These are phyloP conservation scores for Caprella mutica DNA, from an alignment of 2,888 invertebrate species.

Conservation along the genomic window DNA sequence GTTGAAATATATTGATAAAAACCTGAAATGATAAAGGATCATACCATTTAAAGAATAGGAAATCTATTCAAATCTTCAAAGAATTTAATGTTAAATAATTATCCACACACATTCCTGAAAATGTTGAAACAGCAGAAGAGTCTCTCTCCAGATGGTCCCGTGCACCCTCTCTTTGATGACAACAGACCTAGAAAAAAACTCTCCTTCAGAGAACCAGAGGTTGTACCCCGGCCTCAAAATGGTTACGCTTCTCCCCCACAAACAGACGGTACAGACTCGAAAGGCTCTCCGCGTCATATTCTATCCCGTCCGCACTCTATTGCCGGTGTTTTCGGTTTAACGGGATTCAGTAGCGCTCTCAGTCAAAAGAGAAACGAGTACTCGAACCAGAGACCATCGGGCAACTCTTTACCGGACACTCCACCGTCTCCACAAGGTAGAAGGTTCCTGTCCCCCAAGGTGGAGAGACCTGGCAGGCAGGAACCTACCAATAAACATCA, in stretches of 20 bases:
- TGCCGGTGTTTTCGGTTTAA: slow-evolving; percentile 30
- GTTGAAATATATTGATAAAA: too few relatives aligned
- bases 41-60: too few relatives aligned
- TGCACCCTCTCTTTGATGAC: slow-evolving; percentile 37
- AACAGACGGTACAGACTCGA: not conserved
- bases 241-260: slow-evolving; percentile 1
- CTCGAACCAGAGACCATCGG: not conserved
- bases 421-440: not conserved
- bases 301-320: slow-evolving; percentile 30
- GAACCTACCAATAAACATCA: too few relatives aligned
- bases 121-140: slow-evolving; percentile 24
- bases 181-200: slow-evolving; percentile 69
- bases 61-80: not conserved
- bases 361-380: slow-evolving; percentile 1
- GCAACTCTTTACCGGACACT: not conserved
- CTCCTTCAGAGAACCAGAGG: slow-evolving; percentile 72
- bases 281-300: not conserved
- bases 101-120: not conserved
- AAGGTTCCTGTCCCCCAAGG: not conserved
- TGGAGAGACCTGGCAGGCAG: too few relatives aligned
- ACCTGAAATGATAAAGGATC: too few relatives aligned
- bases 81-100: not conserved
- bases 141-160: slow-evolving; percentile 13
- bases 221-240: slow-evolving; percentile 10
- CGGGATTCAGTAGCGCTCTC: slow-evolving; percentile 14